These are phyloP conservation scores for Drosophila cyrtoloma DNA, from an alignment of 2,888 invertebrate species.

Conservation along the genomic window DNA sequence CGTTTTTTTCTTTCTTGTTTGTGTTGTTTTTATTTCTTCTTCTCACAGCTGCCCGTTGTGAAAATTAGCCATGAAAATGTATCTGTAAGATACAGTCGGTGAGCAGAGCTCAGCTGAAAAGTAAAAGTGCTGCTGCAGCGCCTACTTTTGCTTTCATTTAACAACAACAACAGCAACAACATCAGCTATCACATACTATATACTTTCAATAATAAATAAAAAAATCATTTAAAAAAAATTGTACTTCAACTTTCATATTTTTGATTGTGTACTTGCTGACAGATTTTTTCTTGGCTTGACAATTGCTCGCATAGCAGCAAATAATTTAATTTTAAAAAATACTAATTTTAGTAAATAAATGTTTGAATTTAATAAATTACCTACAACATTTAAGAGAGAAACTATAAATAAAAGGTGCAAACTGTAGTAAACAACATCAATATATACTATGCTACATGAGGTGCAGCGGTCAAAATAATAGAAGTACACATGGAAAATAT, in stretches of 20 bases:
- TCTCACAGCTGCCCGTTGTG: slow-evolving; percentile 28
- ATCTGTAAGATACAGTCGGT: slow-evolving; percentile 29
- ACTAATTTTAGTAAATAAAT: neutral
- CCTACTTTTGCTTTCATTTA: slow-evolving; percentile 75
- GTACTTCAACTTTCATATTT: slow-evolving; percentile 25
- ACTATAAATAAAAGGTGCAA: neutral
- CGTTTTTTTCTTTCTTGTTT: neutral
- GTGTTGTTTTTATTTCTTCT: neutral
- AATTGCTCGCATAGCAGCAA: neutral
- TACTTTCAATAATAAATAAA: slow-evolving; percentile 35
- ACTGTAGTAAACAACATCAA: neutral
- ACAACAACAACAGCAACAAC: slow-evolving; percentile 11
- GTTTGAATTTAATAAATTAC: neutral
- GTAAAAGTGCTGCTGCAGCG: slow-evolving; percentile 72
- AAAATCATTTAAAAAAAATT: neutral
- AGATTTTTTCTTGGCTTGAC: neutral
- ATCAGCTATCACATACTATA: slow-evolving; percentile 10
- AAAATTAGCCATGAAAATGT: slow-evolving; percentile 57
- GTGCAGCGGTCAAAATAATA: neutral
- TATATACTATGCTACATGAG: neutral
- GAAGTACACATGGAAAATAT: neutral
- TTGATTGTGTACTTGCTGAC: neutral
- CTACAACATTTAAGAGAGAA: neutral
- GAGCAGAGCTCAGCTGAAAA: slow-evolving; percentile 59
- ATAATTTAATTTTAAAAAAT: neutral